These are phyloP conservation scores for Lathamus discolor DNA, from an alignment of 2,113 vertebrate species.

Conservation along the genomic window DNA sequence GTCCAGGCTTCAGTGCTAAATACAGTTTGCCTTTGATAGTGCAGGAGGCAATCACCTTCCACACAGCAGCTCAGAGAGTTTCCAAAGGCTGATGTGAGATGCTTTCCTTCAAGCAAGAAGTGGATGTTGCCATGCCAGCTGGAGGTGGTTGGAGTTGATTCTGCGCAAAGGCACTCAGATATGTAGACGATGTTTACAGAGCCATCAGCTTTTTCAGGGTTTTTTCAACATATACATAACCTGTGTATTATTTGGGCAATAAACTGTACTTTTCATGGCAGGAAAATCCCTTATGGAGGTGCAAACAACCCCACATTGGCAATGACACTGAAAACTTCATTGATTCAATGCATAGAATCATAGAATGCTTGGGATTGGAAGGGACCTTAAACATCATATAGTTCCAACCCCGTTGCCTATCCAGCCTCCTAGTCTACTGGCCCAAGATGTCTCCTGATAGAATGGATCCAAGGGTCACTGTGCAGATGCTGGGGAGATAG, in stretches of 20 bases:
- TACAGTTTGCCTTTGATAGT: neutral
- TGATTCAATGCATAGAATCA: neutral
- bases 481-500: neutral
- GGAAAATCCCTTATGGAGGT: neutral
- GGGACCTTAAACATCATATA: neutral
- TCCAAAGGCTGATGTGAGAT: neutral
- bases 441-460: neutral
- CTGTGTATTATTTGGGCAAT: neutral
- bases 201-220: neutral
- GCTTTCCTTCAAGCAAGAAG: too few relatives aligned
- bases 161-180: neutral
- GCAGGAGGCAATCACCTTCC: neutral
- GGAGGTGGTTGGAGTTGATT: neutral
- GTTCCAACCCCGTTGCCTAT: neutral
- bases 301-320: neutral
- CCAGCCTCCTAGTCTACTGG: neutral
- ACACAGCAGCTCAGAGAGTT: neutral
- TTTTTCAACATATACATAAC: neutral
- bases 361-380: neutral
- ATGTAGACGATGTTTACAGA: neutral
- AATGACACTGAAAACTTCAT: neutral
- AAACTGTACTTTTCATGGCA: neutral
- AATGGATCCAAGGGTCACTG: neutral
- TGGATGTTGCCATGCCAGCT: neutral
- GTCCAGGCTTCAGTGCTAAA: neutral